phyloP scores from a whole-genome alignment of 2,888 invertebrate genomes.

The Nemotelus nigrinus region DNA sequence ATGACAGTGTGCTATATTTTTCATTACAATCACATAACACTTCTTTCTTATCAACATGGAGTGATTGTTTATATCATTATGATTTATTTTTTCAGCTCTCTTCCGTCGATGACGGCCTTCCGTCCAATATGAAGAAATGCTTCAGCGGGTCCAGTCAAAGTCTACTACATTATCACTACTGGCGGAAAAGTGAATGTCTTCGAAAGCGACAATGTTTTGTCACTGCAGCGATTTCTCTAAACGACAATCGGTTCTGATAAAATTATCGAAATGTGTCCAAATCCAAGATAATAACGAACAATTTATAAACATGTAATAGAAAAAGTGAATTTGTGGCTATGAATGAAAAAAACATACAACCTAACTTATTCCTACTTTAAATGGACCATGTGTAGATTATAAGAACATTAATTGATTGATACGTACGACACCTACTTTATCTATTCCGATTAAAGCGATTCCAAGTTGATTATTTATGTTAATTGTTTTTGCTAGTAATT shows the following conservation, averaged over 20 bases:
- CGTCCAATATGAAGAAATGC: conserved; percentile 5
- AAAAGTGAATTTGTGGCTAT: background rate
- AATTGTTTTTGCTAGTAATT: background rate
- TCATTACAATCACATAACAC: background rate
- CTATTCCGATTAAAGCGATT: background rate
- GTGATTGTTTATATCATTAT: background rate
- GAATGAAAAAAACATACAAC: no score
- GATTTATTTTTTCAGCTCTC: conserved; percentile 24
- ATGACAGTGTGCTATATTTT: background rate
- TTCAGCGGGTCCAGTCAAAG: background rate
- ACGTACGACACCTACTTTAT: background rate
- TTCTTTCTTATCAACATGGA: background rate
- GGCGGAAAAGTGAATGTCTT: background rate
- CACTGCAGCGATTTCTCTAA: conserved; percentile 3
- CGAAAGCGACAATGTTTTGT: conserved; percentile 12
- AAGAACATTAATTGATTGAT: background rate
- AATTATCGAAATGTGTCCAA: background rate
- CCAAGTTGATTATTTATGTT: background rate
- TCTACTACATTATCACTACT: background rate
- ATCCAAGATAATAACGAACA: background rate
- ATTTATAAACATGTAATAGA: background rate
- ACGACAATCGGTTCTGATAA: background rate
- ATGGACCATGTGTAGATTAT: conserved; percentile 14
- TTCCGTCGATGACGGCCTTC: conserved; percentile 36
- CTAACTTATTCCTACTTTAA: background rate